Conservation (phyloP, 2,113 vertebrate genomes). For the Archilochus colubris region DNA sequence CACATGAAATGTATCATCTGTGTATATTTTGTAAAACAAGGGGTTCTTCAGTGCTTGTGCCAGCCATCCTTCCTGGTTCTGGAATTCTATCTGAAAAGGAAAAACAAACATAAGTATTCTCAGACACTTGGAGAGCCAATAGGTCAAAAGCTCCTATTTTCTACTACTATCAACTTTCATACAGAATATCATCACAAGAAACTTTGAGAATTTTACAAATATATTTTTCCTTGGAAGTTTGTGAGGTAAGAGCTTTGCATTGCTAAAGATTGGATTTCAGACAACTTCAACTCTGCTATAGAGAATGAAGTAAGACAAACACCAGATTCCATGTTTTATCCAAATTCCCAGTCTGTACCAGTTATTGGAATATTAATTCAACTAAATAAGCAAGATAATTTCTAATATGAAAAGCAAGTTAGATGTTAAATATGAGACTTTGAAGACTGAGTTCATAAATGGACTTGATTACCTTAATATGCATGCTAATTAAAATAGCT, state of each 20-base stretch:
- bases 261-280: not conserved
- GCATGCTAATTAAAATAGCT: not conserved
- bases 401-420: not conserved
- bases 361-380: not conserved
- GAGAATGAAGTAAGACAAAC: not conserved
- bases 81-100: constrained; percentile 62
- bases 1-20: constrained; percentile 41
- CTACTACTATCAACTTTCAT: not conserved
- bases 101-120: not conserved
- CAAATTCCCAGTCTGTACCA: not conserved
- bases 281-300: not conserved
- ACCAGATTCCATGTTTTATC: not conserved
- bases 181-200: not conserved
- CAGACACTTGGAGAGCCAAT: not conserved
- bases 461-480: not conserved
- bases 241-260: not conserved
- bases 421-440: not conserved
- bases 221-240: not conserved
- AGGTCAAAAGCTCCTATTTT: not conserved
- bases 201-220: not conserved
- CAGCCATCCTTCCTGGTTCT: constrained; percentile 5
- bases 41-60: not conserved
- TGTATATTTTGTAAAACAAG: constrained; percentile 9
- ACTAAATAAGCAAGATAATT: not conserved
- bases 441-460: not conserved